phyloP scores from a whole-genome alignment of 2,888 invertebrate species.

The Drosophila trichaetosa region DNA sequence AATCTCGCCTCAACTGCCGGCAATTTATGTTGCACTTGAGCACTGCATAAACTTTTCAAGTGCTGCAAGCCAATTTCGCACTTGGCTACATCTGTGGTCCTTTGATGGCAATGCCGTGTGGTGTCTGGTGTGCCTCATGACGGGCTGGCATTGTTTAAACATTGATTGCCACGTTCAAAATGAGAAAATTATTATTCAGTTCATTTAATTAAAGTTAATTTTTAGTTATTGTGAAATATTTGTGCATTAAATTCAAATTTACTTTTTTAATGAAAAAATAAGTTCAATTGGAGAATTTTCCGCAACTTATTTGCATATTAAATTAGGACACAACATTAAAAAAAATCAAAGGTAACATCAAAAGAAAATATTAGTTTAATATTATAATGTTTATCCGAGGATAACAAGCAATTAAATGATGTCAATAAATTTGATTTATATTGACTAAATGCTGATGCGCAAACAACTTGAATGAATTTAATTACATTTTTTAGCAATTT shows the following conservation, averaged over 20 bases:
- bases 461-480: too few relatives aligned
- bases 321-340: neutral
- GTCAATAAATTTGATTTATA: neutral
- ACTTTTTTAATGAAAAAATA: too few relatives aligned
- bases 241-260: neutral
- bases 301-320: neutral
- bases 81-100: conserved; percentile 69
- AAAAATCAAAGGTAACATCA: neutral
- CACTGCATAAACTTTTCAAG: conserved; percentile 68
- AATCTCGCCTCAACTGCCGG: conserved; percentile 60
- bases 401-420: neutral
- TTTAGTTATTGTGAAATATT: neutral
- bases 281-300: neutral
- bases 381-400: neutral
- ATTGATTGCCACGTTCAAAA: conserved; percentile 32
- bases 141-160: conserved; percentile 28
- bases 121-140: conserved; percentile 14
- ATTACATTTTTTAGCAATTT: too few relatives aligned
- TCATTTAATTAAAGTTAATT: conserved; percentile 16
- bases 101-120: conserved; percentile 21
- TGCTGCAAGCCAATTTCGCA: conserved; percentile 74
- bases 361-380: neutral
- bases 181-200: conserved; percentile 20
- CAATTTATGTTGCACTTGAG: conserved; percentile 76
- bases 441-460: too few relatives aligned